Evolutionary conservation across 2,888 invertebrate species (phyloP), one percentile per base, ranked within the genome.

Genomic region (Chaitophorus viminalis): DNA sequence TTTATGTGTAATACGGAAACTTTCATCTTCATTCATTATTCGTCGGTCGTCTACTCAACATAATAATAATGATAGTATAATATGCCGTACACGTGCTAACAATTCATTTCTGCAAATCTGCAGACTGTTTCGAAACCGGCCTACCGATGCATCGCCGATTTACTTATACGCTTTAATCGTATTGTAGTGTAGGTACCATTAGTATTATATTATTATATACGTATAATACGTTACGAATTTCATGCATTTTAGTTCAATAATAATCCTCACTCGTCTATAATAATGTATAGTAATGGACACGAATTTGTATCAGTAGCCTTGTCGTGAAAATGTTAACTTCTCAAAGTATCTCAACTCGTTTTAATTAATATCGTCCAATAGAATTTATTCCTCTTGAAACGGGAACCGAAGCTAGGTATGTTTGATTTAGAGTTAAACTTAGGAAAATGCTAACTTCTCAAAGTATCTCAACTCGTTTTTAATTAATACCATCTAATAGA

Each of bases 11-110:
- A 77, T 83, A 75, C 60, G 29, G 18, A 83, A 60, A 83, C 83
- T 83, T 60, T 83, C 83, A n/a, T 83, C 75, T 83, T 83, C 75
- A 11, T 75, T 39, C 83, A 54, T 75, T 60, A 74, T 83, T 74
- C 36, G n/a, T 33, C 6, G 60, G 74, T 74, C 36, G n/a, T 33
- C 6, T 21, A 52, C 31, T 52, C 25, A 31, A 33, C 29, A 33
- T 31, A 60, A 65, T 65, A 65, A 65, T 65, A 54, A 21, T 21
- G 5, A 54, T 54, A 21, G 21, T 21, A 46, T 46, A 52, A 31
- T 25, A 60, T 25, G 33, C 5, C 60, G n/a, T 31, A 33, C 11
- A 14, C 25, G 33, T 31, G 31, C n/a, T 17, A 25, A 46, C 46
- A 46, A 46, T 36, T 46, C 46, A 46, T 46, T 17, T 21, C 52